Evolutionary conservation across 1,140 invertebrate species (phyloP), one percentile per base, ranked within the genome.

Genomic region (Babylonia areolata): DNA sequence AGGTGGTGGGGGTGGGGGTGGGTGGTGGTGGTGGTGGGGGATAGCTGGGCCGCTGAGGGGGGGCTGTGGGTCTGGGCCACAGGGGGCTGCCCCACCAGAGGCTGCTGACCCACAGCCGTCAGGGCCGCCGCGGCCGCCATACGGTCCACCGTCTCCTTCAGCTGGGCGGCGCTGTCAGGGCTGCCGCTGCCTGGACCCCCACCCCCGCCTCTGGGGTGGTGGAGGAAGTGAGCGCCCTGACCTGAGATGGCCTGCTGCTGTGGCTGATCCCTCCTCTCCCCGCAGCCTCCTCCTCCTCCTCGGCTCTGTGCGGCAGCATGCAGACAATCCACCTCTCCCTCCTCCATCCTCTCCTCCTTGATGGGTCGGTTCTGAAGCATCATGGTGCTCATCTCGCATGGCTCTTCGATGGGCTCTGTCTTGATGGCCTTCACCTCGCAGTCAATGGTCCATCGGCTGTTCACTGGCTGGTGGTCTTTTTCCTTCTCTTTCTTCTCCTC

Each of bases 401-500:
- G 37, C 28, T 77, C 75, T 9, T 77, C 75, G 3, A 40, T 6
- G 17, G 75, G 75, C 54, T 82, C 81, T 31, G 82, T 42, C 40
- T 84, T 84, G 40, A 84, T 73, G n/a, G 12, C 64, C 9, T 2
- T 31, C 58, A 84, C 64, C 46, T 84, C 64, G 37, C 82, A 42
- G 28, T 73, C 82, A 40, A 84, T 73, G 12, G n/a, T 40, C 82
- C 77, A 83, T 42, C 54, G 40, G 28, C 71, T 71, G 69, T 33
- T 64, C 35, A 35, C 40, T 11, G 71, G 80, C 64, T 20, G 31
- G 40, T 54, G 77, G 84, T 23, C 87, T 88, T 33, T 86, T 77
- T 73, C 84, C 84, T 64, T 86, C 86, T 33, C 86, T 75, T 84
- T 86, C 69, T 46, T 82, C 77, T 64, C 77, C 71, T 83, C 82